phyloP scores from a whole-genome alignment of 2,797 vertebrate species.

The Leptatherina wallacei region DNA sequence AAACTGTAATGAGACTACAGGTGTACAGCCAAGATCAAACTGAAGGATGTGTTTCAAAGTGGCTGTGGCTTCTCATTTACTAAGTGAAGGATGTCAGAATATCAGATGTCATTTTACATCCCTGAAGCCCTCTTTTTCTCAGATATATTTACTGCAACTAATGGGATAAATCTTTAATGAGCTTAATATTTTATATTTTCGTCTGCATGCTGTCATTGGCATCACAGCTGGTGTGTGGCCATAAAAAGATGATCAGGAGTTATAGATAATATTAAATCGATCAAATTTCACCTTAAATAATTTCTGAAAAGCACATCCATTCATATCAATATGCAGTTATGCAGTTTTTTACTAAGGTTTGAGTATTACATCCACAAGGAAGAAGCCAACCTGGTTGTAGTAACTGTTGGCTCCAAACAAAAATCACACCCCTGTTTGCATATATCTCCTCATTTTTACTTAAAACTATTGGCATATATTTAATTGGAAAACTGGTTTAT shows the following conservation, averaged over 20 bases:
- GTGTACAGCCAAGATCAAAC: background rate
- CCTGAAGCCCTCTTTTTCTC: background rate
- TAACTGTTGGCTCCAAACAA: slow-evolving; percentile 2
- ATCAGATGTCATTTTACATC: background rate
- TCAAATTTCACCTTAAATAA: background rate
- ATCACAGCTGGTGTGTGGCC: background rate
- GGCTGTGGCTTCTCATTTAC: background rate
- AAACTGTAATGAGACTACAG: background rate
- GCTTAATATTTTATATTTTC: background rate
- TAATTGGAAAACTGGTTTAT: slow-evolving; percentile 30
- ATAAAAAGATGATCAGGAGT: background rate
- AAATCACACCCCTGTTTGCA: background rate
- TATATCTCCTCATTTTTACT: slow-evolving; percentile 11
- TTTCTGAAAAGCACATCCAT: background rate
- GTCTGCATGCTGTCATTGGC: background rate
- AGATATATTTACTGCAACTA: too few species aligned
- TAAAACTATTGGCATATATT: slow-evolving; percentile 21
- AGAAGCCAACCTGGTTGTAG: background rate
- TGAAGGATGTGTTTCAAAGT: background rate
- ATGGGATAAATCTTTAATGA: too few species aligned
- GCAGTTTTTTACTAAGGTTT: background rate
- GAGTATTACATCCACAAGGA: background rate
- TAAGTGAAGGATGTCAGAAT: background rate
- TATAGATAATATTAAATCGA: background rate
- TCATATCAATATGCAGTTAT: slow-evolving; percentile 9